A percentile compares a stretch with the other conserved stretches of the same genome.
phyloP scores from a whole-genome alignment of 2,888 invertebrate genomes.

The Rhingia rostrata region DNA sequence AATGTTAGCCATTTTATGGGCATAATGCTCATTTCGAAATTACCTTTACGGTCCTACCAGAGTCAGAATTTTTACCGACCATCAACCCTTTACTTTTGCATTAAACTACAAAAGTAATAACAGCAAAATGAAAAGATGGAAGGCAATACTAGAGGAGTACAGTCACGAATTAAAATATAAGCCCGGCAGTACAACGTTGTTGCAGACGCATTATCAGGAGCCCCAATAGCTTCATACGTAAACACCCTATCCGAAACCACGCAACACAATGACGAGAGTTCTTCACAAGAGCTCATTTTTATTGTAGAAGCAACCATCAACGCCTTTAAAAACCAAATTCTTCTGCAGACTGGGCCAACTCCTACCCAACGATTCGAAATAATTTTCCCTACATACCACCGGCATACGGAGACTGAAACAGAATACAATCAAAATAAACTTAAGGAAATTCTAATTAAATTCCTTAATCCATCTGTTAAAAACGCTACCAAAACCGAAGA shows the following conservation, averaged over 20 bases:
- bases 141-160: constrained; percentile 28
- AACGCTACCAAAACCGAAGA: neutral
- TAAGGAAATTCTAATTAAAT: too few species aligned
- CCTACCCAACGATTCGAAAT: too few species aligned
- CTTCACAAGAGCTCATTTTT: too few species aligned
- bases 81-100: constrained; percentile 25
- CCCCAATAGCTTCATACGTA: neutral
- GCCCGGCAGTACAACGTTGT: constrained; percentile 18
- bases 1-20: constrained; percentile 26
- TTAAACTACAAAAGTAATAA: constrained; percentile 22
- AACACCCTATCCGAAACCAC: too few species aligned
- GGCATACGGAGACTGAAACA: too few species aligned
- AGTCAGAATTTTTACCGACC: constrained; percentile 33
- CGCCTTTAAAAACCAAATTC: neutral
- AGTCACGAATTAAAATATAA: constrained; percentile 18
- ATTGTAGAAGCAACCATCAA: too few species aligned
- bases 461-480: neutral
- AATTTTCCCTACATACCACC: too few species aligned
- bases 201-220: constrained; percentile 24
- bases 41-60: neutral
- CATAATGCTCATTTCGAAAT: too few species aligned
- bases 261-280: too few species aligned
- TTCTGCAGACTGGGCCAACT: constrained; percentile 1
- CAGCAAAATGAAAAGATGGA: constrained; percentile 38
- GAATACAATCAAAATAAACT: too few species aligned